Evolutionary conservation across 2,888 invertebrate species (phyloP), one percentile per base, ranked within the genome.

Genomic region (Odontothrips loti): DNA sequence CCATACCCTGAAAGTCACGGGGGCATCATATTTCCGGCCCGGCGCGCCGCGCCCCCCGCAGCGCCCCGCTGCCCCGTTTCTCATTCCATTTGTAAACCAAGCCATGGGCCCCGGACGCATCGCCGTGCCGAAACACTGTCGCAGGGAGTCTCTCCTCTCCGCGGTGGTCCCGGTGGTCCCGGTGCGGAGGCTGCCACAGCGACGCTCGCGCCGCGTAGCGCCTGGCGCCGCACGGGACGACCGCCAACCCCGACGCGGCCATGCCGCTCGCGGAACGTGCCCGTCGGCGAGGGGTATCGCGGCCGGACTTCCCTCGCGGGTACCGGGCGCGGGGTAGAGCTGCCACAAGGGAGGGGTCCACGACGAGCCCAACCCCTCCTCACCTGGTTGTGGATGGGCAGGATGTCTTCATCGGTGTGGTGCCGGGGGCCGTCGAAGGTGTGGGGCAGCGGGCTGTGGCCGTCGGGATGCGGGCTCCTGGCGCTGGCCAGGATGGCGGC

Each of bases 21-120:
- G 8, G 34, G 29, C 34, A 80, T 23, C 27, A 81, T 47, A 63
- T 81, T 81, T 48, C 81, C 68, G 27, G 82, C 81, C 11, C 82
- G 68, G 34, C 81, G 80, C 17, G 79, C 79, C 12, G 68, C 47
- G 1, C 79, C 80, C 48, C 81, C 81, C 23, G 43, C 23, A 8
- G 81, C 81, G 0, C 51, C 78, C 17, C 47, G 34, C 27, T 78
- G 48, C 75, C 63, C 79, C 29, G 27, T 20, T 34, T 81, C 82
- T 78, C 34, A 43, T 43, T 43, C 51, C 34, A 43, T 43, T 43
- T 43, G 34, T 43, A 43, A 43, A 43, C 34, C 34, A 43, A 43
- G 34, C 34, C 34, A 6, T n/a, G n/a, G n/a, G 3, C 2, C 34
- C 6, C 34, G 34, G 3, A 43, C 34, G n/a, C 34, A 6, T 6